Evolutionary conservation across 1,140 invertebrate species (phyloP).

Genomic region (Euborellia annulipes): DNA sequence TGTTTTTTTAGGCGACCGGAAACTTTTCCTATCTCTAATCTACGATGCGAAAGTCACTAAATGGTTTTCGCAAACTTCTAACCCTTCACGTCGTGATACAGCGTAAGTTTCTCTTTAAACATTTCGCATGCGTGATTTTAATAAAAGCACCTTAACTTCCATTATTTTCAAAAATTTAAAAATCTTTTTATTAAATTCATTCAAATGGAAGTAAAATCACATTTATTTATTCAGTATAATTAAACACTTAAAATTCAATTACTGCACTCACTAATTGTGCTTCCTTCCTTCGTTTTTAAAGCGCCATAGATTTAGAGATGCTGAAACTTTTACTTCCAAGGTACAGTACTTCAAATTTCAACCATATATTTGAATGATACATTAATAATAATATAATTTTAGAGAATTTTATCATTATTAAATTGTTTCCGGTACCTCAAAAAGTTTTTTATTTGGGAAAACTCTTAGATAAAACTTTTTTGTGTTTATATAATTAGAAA

Average conservation of each 20-base stretch:
- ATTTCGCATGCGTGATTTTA: too few relatives aligned
- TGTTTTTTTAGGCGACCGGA: slow-evolving; percentile 50
- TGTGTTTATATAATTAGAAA: too few relatives aligned
- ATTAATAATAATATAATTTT: too few relatives aligned
- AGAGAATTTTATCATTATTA: too few relatives aligned
- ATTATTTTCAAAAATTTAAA: too few relatives aligned
- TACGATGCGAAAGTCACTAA: slow-evolving; percentile 75
- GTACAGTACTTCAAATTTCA: background rate
- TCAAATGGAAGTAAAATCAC: too few relatives aligned
- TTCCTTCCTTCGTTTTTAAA: slow-evolving; percentile 3
- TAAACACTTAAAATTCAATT: slow-evolving; percentile 5
- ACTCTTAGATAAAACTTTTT: too few relatives aligned
- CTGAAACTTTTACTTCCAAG: background rate
- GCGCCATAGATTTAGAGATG: background rate
- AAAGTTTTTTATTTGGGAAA: too few relatives aligned
- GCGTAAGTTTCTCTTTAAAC: slow-evolving; percentile 36
- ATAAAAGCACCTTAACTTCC: too few relatives aligned
- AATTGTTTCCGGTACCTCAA: too few relatives aligned
- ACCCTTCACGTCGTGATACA: slow-evolving; percentile 49
- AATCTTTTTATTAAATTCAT: too few relatives aligned
- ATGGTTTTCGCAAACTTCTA: slow-evolving; percentile 49
- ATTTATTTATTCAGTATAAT: slow-evolving; percentile 8
- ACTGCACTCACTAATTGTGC: slow-evolving; percentile 15
- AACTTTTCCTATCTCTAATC: slow-evolving; percentile 63
- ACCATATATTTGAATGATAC: too few relatives aligned